A percentile compares a stretch with the other conserved stretches of the same genome.
Evolutionary conservation across 2,113 vertebrate genomes (phyloP).

Genomic region (Scolopax mira): DNA sequence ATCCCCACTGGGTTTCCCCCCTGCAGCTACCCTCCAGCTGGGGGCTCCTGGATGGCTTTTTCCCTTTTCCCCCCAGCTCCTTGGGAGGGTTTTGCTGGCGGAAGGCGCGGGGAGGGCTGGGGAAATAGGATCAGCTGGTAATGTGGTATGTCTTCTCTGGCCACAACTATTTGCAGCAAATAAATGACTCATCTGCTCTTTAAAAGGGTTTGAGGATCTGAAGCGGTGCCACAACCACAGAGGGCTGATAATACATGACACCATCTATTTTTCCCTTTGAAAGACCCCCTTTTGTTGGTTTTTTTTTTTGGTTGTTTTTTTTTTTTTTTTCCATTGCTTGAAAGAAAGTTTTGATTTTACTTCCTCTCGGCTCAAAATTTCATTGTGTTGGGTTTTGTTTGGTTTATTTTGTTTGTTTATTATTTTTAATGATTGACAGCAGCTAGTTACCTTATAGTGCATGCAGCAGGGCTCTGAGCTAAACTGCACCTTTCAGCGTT

Average conservation of each 20-base stretch:
- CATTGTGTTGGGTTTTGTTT: background rate
- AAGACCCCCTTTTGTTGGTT: background rate
- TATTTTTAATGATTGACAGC: slow-evolving; percentile 36
- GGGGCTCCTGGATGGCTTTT: background rate
- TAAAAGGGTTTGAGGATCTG: slow-evolving; percentile 53
- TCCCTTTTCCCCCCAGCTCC: background rate
- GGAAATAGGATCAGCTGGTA: slow-evolving; percentile 87
- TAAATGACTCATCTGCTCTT: slow-evolving; percentile 64
- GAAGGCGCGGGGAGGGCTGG: slow-evolving; percentile 65
- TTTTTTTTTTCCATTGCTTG: background rate
- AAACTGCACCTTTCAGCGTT: slow-evolving; percentile 50
- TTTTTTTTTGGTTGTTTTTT: background rate
- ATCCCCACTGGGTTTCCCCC: background rate
- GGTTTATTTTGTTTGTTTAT: background rate
- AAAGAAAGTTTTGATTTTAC: slow-evolving; percentile 33
- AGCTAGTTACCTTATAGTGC: slow-evolving; percentile 53
- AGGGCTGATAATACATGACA: slow-evolving; percentile 41
- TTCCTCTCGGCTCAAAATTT: slow-evolving; percentile 34
- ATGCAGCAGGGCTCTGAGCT: slow-evolving; percentile 47
- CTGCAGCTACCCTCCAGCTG: background rate
- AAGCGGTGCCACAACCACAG: slow-evolving; percentile 49
- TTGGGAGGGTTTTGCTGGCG: background rate
- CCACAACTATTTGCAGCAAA: slow-evolving; percentile 73
- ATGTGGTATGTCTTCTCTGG: slow-evolving; percentile 80
- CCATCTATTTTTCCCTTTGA: slow-evolving; percentile 26